Base-by-base conservation (phyloP, 1,140 invertebrate genomes). In the Chelonus insularis region DNA sequence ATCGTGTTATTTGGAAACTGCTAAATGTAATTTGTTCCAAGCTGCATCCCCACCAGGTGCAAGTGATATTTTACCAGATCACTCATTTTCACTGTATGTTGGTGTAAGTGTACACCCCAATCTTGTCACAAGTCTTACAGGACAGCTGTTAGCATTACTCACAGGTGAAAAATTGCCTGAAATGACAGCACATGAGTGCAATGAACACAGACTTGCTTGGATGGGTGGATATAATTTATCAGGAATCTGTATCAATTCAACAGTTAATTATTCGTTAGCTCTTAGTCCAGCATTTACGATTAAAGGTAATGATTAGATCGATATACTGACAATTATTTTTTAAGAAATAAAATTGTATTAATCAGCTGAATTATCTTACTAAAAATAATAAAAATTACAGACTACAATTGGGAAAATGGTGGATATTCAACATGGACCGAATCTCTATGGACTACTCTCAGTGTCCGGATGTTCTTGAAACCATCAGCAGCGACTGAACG, bases 391-490 rank as follows among this genome's bases (percentile, higher is more conserved):
- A 51, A 41, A 58, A 21, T 62, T 68, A 5, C 70, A 94, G 92
- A 86, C 69, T 94, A 95, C 72, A 84, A 95, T 71, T 91, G 91
- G 86, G 81, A 82, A 18, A 93, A 91, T 0, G 87, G 88, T 1
- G 39, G 86, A 60, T 97, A 90, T 77, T 93, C 94, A 0, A 90
- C 93, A 6, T 97, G 95, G 95, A 92, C 94, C 16, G 95, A 97
- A 84, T 95, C 93, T 1, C 85, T 90, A 8, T 97, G 94, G 94
- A 75, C 84, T 32, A 77, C 83, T 14, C 84, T 93, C 59, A 87
- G 84, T 57, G 86, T 92, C 20, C 84, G 91, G 59, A 87, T 96
- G 77, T 96, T 96, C 74, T 78, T 97, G 4, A 85, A 89, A 68
- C 91, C 94, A 51, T 86, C 91, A 32, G 80, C 83, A 45, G 77